Conservation (phyloP, 2,888 invertebrate genomes). For the Trissolcus japonicus region DNA sequence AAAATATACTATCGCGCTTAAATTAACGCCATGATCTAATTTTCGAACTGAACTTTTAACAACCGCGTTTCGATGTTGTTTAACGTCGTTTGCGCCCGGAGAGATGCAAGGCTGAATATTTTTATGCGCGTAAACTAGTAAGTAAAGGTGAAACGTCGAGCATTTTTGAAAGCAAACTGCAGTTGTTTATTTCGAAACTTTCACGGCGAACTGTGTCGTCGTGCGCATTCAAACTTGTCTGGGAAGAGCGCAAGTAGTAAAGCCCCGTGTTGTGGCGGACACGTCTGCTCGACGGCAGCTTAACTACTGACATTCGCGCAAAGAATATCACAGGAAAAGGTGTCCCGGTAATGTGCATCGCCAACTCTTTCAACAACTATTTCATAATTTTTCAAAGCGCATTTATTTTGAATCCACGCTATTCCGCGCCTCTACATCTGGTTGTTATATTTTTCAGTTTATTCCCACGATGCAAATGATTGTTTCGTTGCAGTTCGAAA, state of each 20-base stretch:
- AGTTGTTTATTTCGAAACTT: slow-evolving; percentile 50
- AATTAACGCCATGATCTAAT: slow-evolving; percentile 15
- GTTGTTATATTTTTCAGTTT: slow-evolving; percentile 12
- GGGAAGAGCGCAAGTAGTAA: slow-evolving; percentile 50
- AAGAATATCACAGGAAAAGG: slow-evolving; percentile 36
- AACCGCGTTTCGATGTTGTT: slow-evolving; percentile 8
- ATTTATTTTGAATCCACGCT: background rate
- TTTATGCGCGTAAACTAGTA: background rate
- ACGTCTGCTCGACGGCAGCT: slow-evolving; percentile 50
- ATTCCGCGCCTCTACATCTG: slow-evolving; percentile 9
- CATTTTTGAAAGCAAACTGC: slow-evolving; percentile 27
- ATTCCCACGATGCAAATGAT: no score
- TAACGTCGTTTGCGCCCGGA: background rate
- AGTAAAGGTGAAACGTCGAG: slow-evolving; percentile 17
- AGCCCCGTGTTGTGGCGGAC: slow-evolving; percentile 48
- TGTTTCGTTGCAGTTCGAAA: no score
- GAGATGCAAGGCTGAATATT: no score
- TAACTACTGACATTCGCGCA: slow-evolving; percentile 51
- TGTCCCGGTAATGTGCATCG: slow-evolving; percentile 32
- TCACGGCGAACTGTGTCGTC: slow-evolving; percentile 36
- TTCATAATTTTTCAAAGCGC: slow-evolving; percentile 31
- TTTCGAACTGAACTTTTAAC: slow-evolving; percentile 23
- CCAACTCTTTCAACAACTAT: slow-evolving; percentile 31
- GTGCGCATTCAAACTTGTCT: slow-evolving; percentile 48
- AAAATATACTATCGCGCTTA: slow-evolving; percentile 8